Evolutionary conservation across 2,888 invertebrate species (phyloP).

Genomic region (Lycocerus yunnanus): DNA sequence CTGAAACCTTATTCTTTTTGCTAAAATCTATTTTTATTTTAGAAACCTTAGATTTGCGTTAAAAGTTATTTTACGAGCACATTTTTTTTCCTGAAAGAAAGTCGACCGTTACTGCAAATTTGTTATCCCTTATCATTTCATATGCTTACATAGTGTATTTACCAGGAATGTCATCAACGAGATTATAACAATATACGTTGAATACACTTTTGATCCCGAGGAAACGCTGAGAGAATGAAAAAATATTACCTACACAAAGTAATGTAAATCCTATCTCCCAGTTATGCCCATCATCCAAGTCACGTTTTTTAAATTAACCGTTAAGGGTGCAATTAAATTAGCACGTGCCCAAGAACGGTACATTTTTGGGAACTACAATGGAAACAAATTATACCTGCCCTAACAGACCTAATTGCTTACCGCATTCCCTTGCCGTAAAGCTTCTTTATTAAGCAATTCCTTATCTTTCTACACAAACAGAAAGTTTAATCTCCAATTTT

Average conservation of each 20-base stretch:
- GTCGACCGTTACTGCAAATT: neutral
- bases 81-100: neutral
- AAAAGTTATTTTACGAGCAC: neutral
- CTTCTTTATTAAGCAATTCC: neutral
- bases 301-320: neutral
- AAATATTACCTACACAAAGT: neutral
- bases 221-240: neutral
- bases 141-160: neutral
- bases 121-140: neutral
- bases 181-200: neutral
- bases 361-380: neutral
- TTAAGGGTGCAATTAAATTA: neutral
- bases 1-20: neutral
- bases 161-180: neutral
- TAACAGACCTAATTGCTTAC: neutral
- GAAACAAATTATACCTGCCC: neutral
- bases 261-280: neutral
- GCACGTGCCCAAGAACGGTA: neutral
- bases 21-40: neutral
- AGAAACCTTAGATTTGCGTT: neutral
- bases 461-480: neutral
- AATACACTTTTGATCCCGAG: neutral
- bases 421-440: neutral
- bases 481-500: no score
- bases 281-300: neutral